Evolutionary conservation across 2,797 vertebrate genomes (phyloP).

Genomic region (Dicrostonyx torquatus): DNA sequence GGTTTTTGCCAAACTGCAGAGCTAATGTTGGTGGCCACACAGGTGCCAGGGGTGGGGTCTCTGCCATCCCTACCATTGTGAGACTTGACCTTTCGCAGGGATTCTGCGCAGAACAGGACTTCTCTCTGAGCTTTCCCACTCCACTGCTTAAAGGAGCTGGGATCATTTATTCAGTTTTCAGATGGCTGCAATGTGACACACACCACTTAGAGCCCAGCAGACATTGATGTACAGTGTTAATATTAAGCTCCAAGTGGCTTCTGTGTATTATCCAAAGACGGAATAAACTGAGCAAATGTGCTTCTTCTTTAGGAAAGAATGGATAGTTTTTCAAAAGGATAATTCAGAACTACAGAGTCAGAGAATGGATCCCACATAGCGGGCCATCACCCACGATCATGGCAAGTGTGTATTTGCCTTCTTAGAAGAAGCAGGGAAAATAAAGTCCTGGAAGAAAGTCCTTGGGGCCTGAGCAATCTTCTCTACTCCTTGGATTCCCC

Average conservation of each 20-base stretch:
- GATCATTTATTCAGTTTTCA: conserved; percentile 45
- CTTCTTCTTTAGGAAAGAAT: conserved; percentile 72
- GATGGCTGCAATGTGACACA: neutral
- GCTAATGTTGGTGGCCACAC: conserved; percentile 58
- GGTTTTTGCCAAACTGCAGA: conserved; percentile 65
- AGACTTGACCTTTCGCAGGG: neutral
- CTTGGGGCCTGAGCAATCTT: neutral
- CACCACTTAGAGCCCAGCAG: fast-evolving
- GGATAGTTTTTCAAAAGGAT: conserved; percentile 33
- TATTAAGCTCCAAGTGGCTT: conserved; percentile 69
- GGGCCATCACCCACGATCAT: fast-evolving
- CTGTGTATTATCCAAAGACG: conserved; percentile 6
- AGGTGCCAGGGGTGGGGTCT: neutral
- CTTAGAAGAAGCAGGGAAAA: neutral
- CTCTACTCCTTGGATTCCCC: neutral
- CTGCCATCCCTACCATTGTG: neutral
- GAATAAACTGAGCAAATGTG: conserved; percentile 68
- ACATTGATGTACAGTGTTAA: conserved; percentile 69
- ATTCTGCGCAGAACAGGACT: conserved; percentile 54
- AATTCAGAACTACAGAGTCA: conserved; percentile 28
- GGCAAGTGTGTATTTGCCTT: neutral
- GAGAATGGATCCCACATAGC: neutral
- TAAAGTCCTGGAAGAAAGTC: neutral
- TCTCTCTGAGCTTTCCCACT: neutral
- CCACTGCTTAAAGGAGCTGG: neutral